Evolutionary conservation across 2,797 vertebrate species (phyloP).

Genomic region (Masticophis lateralis): DNA sequence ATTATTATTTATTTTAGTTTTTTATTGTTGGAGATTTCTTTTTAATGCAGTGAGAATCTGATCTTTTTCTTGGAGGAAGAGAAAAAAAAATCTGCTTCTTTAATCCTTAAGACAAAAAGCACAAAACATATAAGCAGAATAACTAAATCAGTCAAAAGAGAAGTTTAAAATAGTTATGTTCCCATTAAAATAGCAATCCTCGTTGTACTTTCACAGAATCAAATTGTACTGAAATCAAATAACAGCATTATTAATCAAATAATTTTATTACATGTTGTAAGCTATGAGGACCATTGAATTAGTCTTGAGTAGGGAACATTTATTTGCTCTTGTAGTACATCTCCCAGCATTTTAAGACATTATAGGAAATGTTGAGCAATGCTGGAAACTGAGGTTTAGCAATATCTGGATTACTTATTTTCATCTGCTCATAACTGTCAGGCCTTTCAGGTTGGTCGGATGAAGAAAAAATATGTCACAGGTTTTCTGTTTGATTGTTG

Average conservation of each 20-base stretch:
- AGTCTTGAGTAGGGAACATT: not conserved
- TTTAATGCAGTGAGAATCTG: constrained; percentile 62
- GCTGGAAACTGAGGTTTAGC: not conserved
- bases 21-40: constrained; percentile 49
- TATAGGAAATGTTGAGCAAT: not conserved
- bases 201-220: constrained; percentile 41
- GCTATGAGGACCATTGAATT: not conserved
- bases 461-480: not conserved
- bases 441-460: not conserved
- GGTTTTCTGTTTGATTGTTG: not conserved
- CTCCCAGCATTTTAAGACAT: not conserved
- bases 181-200: constrained; percentile 36
- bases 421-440: not conserved
- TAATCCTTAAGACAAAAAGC: constrained; percentile 40
- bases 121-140: constrained; percentile 26
- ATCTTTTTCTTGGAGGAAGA: constrained; percentile 66
- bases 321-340: not conserved
- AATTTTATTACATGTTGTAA: not conserved
- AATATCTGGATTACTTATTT: not conserved
- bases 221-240: not conserved
- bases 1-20: not conserved
- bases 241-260: not conserved
- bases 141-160: constrained; percentile 60
- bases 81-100: constrained; percentile 75
- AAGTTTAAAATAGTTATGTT: constrained; percentile 54